phyloP scores from a whole-genome alignment of 92 coral and sea anemone species.

The Epizoanthus stellaris region DNA sequence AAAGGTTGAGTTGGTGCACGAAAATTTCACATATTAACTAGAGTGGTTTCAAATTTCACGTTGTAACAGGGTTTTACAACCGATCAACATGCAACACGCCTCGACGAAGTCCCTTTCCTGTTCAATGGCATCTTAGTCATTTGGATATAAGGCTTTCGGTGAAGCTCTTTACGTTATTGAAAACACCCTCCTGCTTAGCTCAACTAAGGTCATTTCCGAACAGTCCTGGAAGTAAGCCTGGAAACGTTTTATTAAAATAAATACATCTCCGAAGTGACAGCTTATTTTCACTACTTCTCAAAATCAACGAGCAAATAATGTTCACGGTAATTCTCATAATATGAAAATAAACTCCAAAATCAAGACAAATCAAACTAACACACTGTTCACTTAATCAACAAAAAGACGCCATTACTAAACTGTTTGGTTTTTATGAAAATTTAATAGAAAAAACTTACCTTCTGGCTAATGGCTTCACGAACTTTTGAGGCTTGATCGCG shows the following conservation, averaged over 20 bases:
- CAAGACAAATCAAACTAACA: not conserved
- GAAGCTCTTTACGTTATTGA: not conserved
- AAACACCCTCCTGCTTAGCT: not conserved
- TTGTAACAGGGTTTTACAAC: constrained; percentile 3
- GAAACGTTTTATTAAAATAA: not conserved
- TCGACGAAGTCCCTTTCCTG: constrained; percentile 17
- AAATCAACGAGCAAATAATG: not conserved
- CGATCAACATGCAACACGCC: constrained; percentile 20
- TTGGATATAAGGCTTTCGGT: not conserved
- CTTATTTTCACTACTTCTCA: not conserved
- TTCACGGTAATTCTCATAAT: not conserved
- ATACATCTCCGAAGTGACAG: not conserved
- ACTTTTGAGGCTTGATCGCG: constrained; percentile 84
- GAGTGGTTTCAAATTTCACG: constrained; percentile 20
- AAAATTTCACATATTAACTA: not conserved
- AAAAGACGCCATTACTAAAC: not conserved
- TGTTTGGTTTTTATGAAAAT: not conserved
- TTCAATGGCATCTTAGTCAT: not conserved
- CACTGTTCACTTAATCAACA: not conserved
- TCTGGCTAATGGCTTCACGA: constrained; percentile 82
- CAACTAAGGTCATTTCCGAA: constrained; percentile 1
- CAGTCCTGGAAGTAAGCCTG: constrained; percentile 17
- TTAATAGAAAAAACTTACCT: constrained; percentile 54
- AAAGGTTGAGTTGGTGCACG: constrained; percentile 18
- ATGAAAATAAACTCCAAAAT: constrained; percentile 9